Conservation (phyloP, 2,113 vertebrate genomes). For the Chunga burmeisteri region DNA sequence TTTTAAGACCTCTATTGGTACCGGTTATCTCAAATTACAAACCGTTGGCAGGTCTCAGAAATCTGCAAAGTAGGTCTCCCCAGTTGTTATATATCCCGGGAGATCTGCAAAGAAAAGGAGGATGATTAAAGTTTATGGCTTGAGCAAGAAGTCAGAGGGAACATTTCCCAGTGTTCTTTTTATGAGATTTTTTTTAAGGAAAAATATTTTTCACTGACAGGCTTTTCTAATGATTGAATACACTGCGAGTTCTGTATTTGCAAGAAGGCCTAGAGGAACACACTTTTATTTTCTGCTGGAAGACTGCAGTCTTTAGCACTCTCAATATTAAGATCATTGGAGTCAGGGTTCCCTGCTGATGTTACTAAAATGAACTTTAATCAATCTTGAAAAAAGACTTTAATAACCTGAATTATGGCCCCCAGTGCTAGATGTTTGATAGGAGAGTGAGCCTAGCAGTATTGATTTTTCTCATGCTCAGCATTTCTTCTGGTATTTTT, state of each 20-base stretch:
- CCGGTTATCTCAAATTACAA: not conserved
- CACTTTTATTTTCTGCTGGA: not conserved
- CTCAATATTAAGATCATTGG: not conserved
- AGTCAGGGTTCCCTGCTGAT: not conserved
- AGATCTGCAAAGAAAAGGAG: not conserved
- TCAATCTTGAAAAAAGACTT: not conserved
- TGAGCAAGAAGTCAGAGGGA: not conserved
- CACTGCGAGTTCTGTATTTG: not conserved
- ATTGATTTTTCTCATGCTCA: not conserved
- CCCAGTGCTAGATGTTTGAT: not conserved
- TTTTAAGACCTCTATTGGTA: not conserved
- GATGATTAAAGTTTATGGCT: not conserved
- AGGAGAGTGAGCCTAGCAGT: not conserved
- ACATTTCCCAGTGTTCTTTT: not conserved
- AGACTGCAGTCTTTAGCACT: not conserved
- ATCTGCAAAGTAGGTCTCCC: not conserved
- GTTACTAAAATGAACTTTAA: slow-evolving; percentile 22
- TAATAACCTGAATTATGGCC: not conserved
- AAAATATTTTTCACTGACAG: not conserved
- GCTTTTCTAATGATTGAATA: not conserved
- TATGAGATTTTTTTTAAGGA: not conserved
- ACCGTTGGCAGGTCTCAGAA: not conserved
- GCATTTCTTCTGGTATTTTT: slow-evolving; percentile 1
- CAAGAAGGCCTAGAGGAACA: not conserved
- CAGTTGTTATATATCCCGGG: not conserved